Percentiles rank a stretch among this genome's conserved stretches.
Conservation (phyloP, 1,140 invertebrate species). For the Dermatophagoides farinae region DNA sequence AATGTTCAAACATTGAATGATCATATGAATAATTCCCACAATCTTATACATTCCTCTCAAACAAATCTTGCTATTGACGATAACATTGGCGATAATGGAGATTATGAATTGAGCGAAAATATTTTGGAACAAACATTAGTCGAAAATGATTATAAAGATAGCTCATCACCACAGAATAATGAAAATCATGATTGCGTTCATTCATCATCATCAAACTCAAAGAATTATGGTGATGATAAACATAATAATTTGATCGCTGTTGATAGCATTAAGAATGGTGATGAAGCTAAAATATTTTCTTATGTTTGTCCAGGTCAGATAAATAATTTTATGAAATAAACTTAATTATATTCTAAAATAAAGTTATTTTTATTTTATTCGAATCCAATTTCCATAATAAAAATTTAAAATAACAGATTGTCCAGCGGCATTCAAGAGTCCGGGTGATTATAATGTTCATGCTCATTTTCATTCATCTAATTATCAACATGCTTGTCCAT, state of each 20-base stretch:
- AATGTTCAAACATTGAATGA: conserved; percentile 53
- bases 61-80: conserved; percentile 40
- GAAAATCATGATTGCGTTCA: conserved; percentile 1
- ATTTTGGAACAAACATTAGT: background rate
- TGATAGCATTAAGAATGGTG: conserved; percentile 8
- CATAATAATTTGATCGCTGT: conserved; percentile 6
- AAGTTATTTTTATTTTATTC: background rate
- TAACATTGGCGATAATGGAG: background rate
- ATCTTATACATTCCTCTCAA: too few species aligned
- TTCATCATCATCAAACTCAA: background rate
- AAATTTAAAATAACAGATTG: conserved; percentile 7
- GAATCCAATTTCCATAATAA: too few species aligned
- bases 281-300: conserved; percentile 11
- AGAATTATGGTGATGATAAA: background rate
- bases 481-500: conserved; percentile 17
- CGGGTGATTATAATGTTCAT: conserved; percentile 17
- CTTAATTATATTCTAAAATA: background rate
- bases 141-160: background rate
- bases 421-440: conserved; percentile 18
- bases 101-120: background rate
- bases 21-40: conserved; percentile 34
- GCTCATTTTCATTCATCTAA: conserved; percentile 16
- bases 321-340: background rate
- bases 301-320: conserved; percentile 17
- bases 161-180: conserved; percentile 23